Base-by-base conservation (phyloP, 92 coral and sea anemone genomes). In the Actinernus sp. region DNA sequence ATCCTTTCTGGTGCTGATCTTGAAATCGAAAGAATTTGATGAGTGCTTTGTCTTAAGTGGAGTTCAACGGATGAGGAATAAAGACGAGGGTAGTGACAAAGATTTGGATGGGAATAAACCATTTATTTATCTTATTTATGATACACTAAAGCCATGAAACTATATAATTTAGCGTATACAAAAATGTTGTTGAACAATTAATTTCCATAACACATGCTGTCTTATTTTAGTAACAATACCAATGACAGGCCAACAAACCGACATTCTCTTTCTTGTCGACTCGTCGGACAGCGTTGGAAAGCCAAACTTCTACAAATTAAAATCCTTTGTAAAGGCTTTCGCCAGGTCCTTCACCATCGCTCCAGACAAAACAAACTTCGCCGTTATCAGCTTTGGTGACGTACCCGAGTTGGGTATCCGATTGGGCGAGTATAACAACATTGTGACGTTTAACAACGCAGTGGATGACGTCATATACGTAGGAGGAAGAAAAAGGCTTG, bases 261-360 rank as follows among this genome's bases (percentile, higher is more conserved):
- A 84, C 58, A 55, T 84, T 19, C 55, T 88, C 11, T 84, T 88
- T 58, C 67, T 88, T 46, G 65, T 88, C 53, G 95, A 88, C 44
- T 86, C 95, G 0, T 88, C 95, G 40, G 84, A 78, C 26, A 65
- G 68, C 21, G 74, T 88, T 33, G 66, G 67, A 53, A 60, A 30
- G 31, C 70, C 71, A 17, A 85, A 89, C 40, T 89, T 77, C 79
- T 57, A 63, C 9, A 58, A 49, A 37, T 79, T 84, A 27, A 91
- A 89, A 54, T 83, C 72, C 19, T 93, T 93, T 19, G 88, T 93
- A 53, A 85, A 89, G 41, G 55, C 80, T 2, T 61, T 93, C 21
- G 54, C 77, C 20, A 72, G 81, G 0, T 31, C 79, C 10, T 81
- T 81, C 25, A 61, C 77, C 34, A 53, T 93, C 9, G 71, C 96